Evolutionary conservation across 2,113 vertebrate species (phyloP).

Genomic region (Dissostichus mawsoni): DNA sequence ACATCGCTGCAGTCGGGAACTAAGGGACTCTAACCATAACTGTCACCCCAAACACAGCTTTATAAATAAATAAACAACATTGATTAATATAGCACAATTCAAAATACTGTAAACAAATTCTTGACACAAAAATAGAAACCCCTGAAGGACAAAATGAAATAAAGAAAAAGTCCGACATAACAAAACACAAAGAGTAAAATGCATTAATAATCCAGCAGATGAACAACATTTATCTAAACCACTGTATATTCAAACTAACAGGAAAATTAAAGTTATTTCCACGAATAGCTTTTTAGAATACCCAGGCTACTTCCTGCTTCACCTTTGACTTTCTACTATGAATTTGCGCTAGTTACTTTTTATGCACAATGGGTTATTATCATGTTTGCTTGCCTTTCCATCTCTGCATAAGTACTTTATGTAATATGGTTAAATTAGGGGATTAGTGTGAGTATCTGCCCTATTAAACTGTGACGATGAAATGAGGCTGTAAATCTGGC

Average conservation of each 20-base stretch:
- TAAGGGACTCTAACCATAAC: not conserved
- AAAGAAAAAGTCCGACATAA: no score
- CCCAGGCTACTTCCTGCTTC: conserved; percentile 19
- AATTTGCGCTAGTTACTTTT: not conserved
- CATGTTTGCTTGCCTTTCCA: not conserved
- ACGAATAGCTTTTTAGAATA: not conserved
- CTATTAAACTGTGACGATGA: not conserved
- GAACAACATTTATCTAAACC: not conserved
- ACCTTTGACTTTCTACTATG: not conserved
- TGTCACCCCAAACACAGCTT: not conserved
- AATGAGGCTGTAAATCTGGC: not conserved
- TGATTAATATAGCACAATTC: no score
- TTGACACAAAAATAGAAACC: no score
- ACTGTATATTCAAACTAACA: not conserved
- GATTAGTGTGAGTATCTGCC: conserved; percentile 1
- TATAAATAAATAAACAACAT: no score
- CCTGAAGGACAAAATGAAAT: no score
- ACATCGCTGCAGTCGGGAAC: not conserved
- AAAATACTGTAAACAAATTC: no score
- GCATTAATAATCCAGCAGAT: not conserved
- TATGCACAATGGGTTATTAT: not conserved
- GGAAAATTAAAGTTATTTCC: not conserved
- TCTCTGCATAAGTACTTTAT: conserved; percentile 4
- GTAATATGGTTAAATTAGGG: conserved; percentile 3
- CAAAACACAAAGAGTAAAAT: no score